Base-by-base conservation (phyloP, 2,888 invertebrate species). In the Eugnorisma glareosa region DNA sequence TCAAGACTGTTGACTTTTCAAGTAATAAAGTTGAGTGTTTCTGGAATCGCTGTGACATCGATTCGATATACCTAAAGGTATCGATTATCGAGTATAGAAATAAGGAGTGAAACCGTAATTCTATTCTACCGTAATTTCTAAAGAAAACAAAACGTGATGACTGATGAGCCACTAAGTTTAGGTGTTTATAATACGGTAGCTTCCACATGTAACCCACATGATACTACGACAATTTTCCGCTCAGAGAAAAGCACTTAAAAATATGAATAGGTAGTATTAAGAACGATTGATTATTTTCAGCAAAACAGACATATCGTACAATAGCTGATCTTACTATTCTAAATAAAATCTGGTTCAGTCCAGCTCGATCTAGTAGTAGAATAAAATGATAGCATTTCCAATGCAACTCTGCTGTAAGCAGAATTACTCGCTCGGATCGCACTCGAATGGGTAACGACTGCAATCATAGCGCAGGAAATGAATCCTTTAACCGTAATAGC, bases 1-100 rank as follows among this genome's bases (percentile, higher is more conserved):
- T 70, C 51, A 40, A 67, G 28, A 59, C 59, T 72, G 48, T 74
- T 67, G 61, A 70, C 61, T 63, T 43, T 63, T 70, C 77, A 37
- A 70, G 81, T 67, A 71, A 81, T 81, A 67, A n/a, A 64, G 84
- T 82, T 84, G 59, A 80, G 84, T 82, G 84, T 83, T 83, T 83
- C 66, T 40, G 15, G 70, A 70, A 67, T 68, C 67, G 35, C 24
- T 64, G 63, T 81, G 64, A 74, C 57, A 66, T 54, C 61, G 59
- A 68, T 78, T 35, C 24, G 70, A 66, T 67, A 31, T 35, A 40
- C 31, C 15, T 67, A 48, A 24, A 31, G n/a, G 15, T 57, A 66
- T n/a, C 8, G 18, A 7, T 8, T 54, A 68, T 61, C 31, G 24
- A 37, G 37, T 68, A 15, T 59, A 43, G 37, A 73, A 40, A 6